Conservation (phyloP, 2,888 invertebrate genomes). For the Agrotis exclamationis region DNA sequence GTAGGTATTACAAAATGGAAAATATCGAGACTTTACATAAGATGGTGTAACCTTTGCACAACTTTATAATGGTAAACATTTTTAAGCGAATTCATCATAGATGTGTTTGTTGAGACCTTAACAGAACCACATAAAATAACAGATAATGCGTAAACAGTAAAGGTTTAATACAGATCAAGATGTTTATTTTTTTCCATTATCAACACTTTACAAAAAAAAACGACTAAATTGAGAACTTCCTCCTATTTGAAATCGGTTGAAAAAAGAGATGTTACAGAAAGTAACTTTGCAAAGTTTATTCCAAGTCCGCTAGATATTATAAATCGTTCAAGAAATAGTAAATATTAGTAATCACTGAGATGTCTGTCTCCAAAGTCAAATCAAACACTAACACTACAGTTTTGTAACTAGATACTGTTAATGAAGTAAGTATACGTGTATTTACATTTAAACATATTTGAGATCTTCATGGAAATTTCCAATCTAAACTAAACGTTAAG, state of each 20-base stretch:
- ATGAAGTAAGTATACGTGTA: conserved; percentile 18
- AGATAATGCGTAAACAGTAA: not conserved
- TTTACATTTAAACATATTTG: conserved; percentile 8
- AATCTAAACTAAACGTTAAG: conserved; percentile 28
- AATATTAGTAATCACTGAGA: conserved; percentile 4
- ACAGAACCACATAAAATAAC: conserved; percentile 4
- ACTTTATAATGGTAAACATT: not conserved
- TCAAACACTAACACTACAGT: conserved; percentile 37
- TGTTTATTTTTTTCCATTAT: not conserved
- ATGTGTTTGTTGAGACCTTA: not conserved
- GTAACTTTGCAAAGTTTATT: conserved; percentile 13
- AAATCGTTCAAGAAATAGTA: not conserved
- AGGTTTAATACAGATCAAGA: not conserved
- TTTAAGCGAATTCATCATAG: not conserved
- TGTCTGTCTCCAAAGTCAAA: conserved; percentile 23
- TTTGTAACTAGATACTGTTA: conserved; percentile 6
- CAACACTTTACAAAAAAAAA: not conserved
- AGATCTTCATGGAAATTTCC: conserved; percentile 31
- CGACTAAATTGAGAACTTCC: no score
- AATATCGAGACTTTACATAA: not conserved
- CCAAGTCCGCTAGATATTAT: conserved; percentile 7
- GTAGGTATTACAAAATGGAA: not conserved
- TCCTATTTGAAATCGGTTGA: no score
- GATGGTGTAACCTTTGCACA: not conserved
- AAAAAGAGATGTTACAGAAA: not conserved